Evolutionary conservation across 2,888 invertebrate genomes (phyloP).

Genomic region (Sesia bembeciformis): DNA sequence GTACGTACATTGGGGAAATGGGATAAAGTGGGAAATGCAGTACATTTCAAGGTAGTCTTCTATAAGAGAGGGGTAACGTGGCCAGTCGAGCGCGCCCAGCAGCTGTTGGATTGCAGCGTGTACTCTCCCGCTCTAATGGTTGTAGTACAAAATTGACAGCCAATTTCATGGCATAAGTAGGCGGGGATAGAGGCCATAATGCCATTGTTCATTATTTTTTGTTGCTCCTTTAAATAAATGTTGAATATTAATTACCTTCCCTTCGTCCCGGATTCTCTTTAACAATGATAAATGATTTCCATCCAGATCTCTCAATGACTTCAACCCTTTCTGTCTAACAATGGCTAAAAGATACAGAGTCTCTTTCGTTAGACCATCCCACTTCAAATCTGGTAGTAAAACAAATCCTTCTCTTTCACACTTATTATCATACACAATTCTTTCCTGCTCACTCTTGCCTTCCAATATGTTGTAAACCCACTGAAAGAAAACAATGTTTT

Average conservation of each 20-base stretch:
- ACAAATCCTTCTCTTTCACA: conserved; percentile 89
- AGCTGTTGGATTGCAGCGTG: too few species aligned
- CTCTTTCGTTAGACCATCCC: conserved; percentile 87
- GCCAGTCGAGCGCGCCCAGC: too few species aligned
- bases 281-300: conserved; percentile 85
- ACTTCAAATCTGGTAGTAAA: conserved; percentile 94
- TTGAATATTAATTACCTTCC: conserved; percentile 70
- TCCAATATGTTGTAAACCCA: conserved; percentile 98
- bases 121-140: too few species aligned
- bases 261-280: conserved; percentile 84
- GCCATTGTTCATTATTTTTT: too few species aligned
- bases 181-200: too few species aligned
- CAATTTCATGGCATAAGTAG: too few species aligned
- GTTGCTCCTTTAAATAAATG: not conserved
- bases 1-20: too few species aligned
- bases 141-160: not conserved
- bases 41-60: too few species aligned
- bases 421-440: conserved; percentile 81
- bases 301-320: conserved; percentile 89
- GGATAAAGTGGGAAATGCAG: too few species aligned
- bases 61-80: too few species aligned
- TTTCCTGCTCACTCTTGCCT: conserved; percentile 91
- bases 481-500: conserved; percentile 65
- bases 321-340: conserved; percentile 80
- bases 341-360: conserved; percentile 91